phyloP scores from a whole-genome alignment of 2,888 invertebrate genomes.

The Gnatocerus cornutus region DNA sequence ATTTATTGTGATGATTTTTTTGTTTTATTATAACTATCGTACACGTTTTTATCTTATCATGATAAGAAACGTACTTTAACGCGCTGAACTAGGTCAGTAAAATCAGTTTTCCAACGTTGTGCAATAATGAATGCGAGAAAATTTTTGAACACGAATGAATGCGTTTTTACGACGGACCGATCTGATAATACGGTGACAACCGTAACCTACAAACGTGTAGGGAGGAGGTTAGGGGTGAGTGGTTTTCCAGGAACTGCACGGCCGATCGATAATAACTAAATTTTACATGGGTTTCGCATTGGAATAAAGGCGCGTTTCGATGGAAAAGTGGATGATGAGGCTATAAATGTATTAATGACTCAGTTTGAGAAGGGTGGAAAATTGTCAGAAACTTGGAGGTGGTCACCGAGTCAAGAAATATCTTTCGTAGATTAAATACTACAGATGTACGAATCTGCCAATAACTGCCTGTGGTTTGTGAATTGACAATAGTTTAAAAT shows the following conservation, averaged over 20 bases:
- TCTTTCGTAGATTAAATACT: too few species aligned
- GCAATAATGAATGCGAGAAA: slow-evolving; percentile 5
- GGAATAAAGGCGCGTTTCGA: not conserved
- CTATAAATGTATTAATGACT: too few species aligned
- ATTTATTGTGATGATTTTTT: slow-evolving; percentile 38
- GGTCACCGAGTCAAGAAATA: too few species aligned
- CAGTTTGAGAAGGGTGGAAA: too few species aligned
- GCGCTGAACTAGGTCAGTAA: slow-evolving; percentile 30
- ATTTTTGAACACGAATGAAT: not conserved
- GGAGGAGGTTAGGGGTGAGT: slow-evolving; percentile 8
- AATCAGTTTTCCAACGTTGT: too few species aligned
- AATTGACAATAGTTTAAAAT: too few species aligned
- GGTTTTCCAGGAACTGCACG: slow-evolving; percentile 20
- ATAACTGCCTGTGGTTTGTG: too few species aligned
- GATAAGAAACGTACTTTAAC: not conserved
- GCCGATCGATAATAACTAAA: slow-evolving; percentile 11
- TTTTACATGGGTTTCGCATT: slow-evolving; percentile 4
- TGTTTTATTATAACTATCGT: slow-evolving; percentile 13
- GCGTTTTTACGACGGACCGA: not conserved
- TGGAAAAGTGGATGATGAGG: too few species aligned
- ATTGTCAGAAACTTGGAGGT: too few species aligned
- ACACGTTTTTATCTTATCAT: slow-evolving; percentile 28
- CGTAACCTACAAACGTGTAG: slow-evolving; percentile 13
- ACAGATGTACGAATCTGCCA: too few species aligned
- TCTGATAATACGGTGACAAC: slow-evolving; percentile 7